Conservation (phyloP, 2,797 vertebrate species). For the Lindbergichthys nudifrons region DNA sequence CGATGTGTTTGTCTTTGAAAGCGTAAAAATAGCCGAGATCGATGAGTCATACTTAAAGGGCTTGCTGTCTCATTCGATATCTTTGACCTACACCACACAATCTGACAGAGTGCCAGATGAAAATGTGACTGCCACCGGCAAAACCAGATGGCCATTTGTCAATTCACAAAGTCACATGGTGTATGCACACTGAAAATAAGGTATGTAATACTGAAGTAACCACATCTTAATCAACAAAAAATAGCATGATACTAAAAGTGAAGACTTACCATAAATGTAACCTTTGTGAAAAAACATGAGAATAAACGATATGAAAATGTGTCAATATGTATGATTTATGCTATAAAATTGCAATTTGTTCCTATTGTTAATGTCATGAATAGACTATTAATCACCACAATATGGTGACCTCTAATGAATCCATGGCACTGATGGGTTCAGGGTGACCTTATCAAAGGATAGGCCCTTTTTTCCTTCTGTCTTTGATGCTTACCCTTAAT, state of each 20-base stretch:
- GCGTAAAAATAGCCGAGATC: conserved; percentile 14
- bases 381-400: neutral
- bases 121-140: conserved; percentile 37
- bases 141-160: conserved; percentile 13
- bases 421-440: conserved; percentile 10
- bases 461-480: neutral
- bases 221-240: neutral
- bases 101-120: neutral
- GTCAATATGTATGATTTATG: neutral
- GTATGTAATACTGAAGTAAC: neutral
- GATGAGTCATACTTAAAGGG: conserved; percentile 8
- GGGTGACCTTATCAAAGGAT: conserved; percentile 35
- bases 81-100: conserved; percentile 26
- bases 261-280: too few relatives aligned
- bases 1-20: neutral
- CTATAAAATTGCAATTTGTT: neutral
- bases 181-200: neutral
- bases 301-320: neutral
- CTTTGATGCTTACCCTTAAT: neutral
- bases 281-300: neutral
- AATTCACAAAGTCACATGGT: neutral
- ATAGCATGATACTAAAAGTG: too few relatives aligned
- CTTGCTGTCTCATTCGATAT: conserved; percentile 19
- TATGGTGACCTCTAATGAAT: neutral
- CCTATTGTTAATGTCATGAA: neutral